Evolutionary conservation across 2,888 invertebrate species (phyloP).

Genomic region (Leptura quadrifasciata): DNA sequence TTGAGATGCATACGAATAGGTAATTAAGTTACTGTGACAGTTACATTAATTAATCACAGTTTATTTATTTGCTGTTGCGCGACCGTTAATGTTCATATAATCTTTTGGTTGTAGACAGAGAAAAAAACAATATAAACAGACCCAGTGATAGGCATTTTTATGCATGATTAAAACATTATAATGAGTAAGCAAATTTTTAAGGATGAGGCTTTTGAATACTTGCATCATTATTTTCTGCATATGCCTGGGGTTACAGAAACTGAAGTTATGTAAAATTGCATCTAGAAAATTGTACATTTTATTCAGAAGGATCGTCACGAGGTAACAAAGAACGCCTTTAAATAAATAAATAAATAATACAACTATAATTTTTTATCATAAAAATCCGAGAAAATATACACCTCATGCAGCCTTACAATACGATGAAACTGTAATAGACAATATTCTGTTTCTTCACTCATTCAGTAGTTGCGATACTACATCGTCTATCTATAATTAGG

Average conservation of each 20-base stretch:
- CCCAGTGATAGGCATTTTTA: not conserved
- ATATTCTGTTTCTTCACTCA: too few relatives aligned
- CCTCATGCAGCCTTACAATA: too few relatives aligned
- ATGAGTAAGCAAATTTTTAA: not conserved
- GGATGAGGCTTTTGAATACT: not conserved
- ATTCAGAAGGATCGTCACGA: too few relatives aligned
- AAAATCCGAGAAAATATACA: too few relatives aligned
- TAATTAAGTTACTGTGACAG: conserved; percentile 22
- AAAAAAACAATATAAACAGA: conserved; percentile 4
- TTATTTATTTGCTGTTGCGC: not conserved
- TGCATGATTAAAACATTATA: not conserved
- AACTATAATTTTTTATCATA: too few relatives aligned
- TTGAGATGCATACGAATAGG: conserved; percentile 22
- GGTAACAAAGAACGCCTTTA: too few relatives aligned
- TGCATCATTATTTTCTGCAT: not conserved
- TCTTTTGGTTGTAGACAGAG: not conserved
- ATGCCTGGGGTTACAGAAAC: not conserved
- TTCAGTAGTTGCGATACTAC: too few relatives aligned
- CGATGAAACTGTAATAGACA: too few relatives aligned
- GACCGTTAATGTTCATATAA: not conserved
- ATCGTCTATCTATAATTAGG: too few relatives aligned
- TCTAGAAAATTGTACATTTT: too few relatives aligned
- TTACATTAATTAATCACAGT: conserved; percentile 14
- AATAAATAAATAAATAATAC: too few relatives aligned
- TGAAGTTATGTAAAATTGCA: too few relatives aligned